Base-by-base conservation (phyloP, 1,140 invertebrate genomes). In the Drosophila ohnishii region DNA sequence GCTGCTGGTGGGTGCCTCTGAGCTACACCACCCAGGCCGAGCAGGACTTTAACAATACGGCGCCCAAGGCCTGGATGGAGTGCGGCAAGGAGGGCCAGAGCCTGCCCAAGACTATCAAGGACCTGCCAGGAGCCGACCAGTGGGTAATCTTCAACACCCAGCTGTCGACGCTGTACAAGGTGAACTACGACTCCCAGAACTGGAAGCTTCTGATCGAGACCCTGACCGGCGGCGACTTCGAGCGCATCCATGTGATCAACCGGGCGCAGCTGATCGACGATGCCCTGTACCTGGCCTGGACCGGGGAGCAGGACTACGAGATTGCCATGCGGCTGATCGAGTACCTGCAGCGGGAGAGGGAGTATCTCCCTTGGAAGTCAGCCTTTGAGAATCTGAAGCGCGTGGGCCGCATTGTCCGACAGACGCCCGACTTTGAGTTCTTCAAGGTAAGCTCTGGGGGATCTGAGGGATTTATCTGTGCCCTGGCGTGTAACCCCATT, bases 231-330 rank as follows among this genome's bases (percentile, higher is more conserved):
- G 92, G 93, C 5, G 77, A 92, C 79, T 93, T 92, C 67, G 69
- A 89, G 66, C 90, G 92, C 19, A 95, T 97, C 11, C 94, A 95
- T 25, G 90, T 93, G 6, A 92, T 96, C 22, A 97, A 96, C 78
- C 91, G 96, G 55, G 96, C 96, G 1, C 96, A 97, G 91, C 92
- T 97, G 3, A 93, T 98, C 34, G 94, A 96, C 35, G 97, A 98
- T 91, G 94, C 95, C 2, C 93, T 97, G 60, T 95, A 95, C 71
- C 92, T 98, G 37, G 95, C 96, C 5, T 94, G 95, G 92, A 94
- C 94, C 35, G 94, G 94, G 7, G 90, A 94, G 7, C 79, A 97
- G 4, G 91, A 94, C 58, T 97, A 97, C 77, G 91, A 93, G 11
- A 92, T 94, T 0, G 93, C 95, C 8, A 93, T 97, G 42, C 92